Evolutionary conservation across 2,888 invertebrate species (phyloP).

Genomic region (Drosophila formosana): DNA sequence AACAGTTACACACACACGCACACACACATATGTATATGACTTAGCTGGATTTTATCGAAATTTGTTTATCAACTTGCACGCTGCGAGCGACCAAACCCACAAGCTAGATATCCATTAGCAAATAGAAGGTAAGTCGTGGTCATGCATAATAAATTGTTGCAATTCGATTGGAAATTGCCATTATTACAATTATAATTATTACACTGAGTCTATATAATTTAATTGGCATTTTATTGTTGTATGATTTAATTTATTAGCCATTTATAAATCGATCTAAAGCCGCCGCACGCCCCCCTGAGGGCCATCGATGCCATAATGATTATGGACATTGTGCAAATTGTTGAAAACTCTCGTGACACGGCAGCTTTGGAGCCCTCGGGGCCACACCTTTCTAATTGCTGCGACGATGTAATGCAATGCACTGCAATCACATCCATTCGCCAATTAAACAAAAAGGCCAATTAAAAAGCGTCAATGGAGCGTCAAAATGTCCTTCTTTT

Average conservation of each 20-base stretch:
- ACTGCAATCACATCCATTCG: slow-evolving; percentile 69
- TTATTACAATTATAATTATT: slow-evolving; percentile 21
- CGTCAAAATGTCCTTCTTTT: slow-evolving; percentile 41
- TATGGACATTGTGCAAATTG: slow-evolving; percentile 11
- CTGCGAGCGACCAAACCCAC: slow-evolving; percentile 51
- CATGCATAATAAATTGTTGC: slow-evolving; percentile 20
- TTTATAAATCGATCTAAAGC: slow-evolving; percentile 29
- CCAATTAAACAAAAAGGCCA: slow-evolving; percentile 67
- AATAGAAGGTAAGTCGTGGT: slow-evolving; percentile 60
- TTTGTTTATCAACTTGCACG: slow-evolving; percentile 53
- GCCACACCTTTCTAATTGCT: slow-evolving; percentile 49
- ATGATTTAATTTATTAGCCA: slow-evolving; percentile 58
- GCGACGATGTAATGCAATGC: slow-evolving; percentile 35
- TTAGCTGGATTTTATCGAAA: slow-evolving; percentile 22
- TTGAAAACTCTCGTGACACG: slow-evolving; percentile 35
- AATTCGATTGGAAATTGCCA: slow-evolving; percentile 1
- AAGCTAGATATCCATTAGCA: slow-evolving; percentile 25
- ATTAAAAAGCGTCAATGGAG: slow-evolving; percentile 62
- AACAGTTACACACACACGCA: neutral
- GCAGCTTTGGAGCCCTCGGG: neutral
- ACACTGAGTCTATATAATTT: slow-evolving; percentile 32
- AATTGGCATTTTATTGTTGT: slow-evolving; percentile 63
- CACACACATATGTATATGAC: slow-evolving; percentile 7
- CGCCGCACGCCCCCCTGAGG: slow-evolving; percentile 11
- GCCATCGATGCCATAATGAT: neutral